Evolutionary conservation across 2,113 vertebrate genomes (phyloP), one percentile per base, ranked within the genome.

Genomic region (Proteles cristata): DNA sequence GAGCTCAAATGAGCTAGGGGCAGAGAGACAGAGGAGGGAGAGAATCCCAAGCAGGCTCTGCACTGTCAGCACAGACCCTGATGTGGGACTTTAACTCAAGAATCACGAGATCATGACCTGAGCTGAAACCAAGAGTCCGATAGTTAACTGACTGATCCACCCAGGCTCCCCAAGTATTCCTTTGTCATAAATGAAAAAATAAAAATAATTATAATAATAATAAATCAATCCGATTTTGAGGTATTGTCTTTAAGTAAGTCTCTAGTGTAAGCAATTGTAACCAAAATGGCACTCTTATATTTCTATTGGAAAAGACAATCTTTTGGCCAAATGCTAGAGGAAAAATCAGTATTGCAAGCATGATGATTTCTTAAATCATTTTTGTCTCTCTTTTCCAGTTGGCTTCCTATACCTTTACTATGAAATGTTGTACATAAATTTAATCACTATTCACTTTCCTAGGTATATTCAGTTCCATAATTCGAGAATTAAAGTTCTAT

Each of bases 171-270:
- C 21, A 61, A 23, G 58, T 61, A 61, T 61, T 61, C 58, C 58
- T 21, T 61, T 61, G 58, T 98, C 98, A 98, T 98, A 98, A 89
- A 97, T 79, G 55, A 96, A 77, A 76, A 15, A 77, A 15, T 5
- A 4, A 15, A 71, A 35, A 77, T 61, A 48, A 76, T 16, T 14
- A 9, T 16, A 74, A 74, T 17, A 26, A 26, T 26, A 45, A 77
- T 48, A 48, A 77, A 33, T 74, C 74, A 90, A 39, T 66, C 5
- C 11, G 88, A 83, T 55, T 66, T 77, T 58, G 3, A 15, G 10
- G 4, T 43, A 79, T 58, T 50, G 7, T 90, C 74, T 81, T 94
- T 85, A 81, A 89, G 11, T 39, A 90, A 76, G 6, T 86, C 8
- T 88, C 23, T 33, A 69, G 14, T 43, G 4, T 66, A 93, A 61